phyloP scores from a whole-genome alignment of 2,888 invertebrate species.

The Eurytoma californica region DNA sequence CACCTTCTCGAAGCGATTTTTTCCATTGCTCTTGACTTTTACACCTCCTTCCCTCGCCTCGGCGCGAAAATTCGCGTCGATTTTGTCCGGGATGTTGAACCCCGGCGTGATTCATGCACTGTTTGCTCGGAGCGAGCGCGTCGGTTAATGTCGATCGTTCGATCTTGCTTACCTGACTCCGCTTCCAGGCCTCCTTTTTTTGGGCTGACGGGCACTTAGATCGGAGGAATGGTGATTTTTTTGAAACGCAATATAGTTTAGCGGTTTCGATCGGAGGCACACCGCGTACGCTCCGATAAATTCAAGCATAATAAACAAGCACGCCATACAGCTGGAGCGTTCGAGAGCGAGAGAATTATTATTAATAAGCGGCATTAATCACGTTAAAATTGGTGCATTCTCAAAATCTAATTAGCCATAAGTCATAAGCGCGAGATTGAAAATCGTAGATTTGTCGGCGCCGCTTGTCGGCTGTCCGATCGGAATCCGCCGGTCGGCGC shows the following conservation, averaged over 20 bases:
- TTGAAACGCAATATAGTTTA: no score
- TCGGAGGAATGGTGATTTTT: neutral
- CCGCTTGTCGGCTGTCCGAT: slow-evolving; percentile 3
- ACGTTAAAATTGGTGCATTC: neutral
- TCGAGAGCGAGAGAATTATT: no score
- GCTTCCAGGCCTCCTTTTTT: neutral
- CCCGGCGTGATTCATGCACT: slow-evolving; percentile 12
- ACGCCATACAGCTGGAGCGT: no score
- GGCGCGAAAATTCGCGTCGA: no score
- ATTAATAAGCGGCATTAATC: no score
- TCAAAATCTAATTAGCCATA: slow-evolving; percentile 16
- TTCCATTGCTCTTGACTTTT: no score
- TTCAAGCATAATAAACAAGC: no score
- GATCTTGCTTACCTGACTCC: neutral
- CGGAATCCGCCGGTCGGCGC: neutral
- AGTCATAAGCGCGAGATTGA: neutral
- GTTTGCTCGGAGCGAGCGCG: slow-evolving; percentile 6
- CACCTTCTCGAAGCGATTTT: neutral
- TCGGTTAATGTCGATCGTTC: neutral
- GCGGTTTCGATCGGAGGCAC: no score
- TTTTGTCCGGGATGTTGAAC: slow-evolving; percentile 1
- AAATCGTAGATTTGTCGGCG: slow-evolving; percentile 12
- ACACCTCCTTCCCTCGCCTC: no score
- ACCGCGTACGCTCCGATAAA: no score
- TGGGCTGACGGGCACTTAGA: neutral